A percentile compares a stretch with the other conserved stretches of the same genome.
phyloP scores from a whole-genome alignment of 2,113 vertebrate genomes.

The Oryzias melastigma region DNA sequence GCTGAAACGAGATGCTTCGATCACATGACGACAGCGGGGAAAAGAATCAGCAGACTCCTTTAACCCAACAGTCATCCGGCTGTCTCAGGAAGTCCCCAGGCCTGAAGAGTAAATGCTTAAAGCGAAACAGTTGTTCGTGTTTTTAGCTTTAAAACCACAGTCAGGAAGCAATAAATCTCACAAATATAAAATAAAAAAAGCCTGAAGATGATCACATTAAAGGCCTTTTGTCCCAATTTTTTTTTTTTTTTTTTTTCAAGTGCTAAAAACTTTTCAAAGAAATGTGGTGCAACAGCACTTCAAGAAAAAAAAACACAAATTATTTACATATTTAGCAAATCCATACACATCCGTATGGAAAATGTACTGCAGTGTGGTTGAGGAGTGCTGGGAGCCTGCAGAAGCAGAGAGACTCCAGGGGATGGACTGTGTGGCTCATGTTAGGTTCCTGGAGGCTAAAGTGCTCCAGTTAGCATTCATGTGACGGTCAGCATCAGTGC shows the following conservation, averaged over 20 bases:
- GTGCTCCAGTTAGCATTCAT: constrained; percentile 44
- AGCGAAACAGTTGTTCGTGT: background rate
- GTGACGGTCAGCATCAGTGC: constrained; percentile 40
- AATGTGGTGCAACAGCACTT: constrained; percentile 22
- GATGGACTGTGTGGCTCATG: constrained; percentile 16
- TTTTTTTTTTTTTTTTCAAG: constrained; percentile 42
- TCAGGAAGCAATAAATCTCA: constrained; percentile 17
- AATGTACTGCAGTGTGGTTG: constrained; percentile 6
- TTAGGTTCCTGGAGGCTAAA: constrained; percentile 23
- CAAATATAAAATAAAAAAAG: constrained; percentile 16
- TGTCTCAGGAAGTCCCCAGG: background rate
- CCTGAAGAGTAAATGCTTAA: constrained; percentile 2
- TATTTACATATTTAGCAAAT: constrained; percentile 42
- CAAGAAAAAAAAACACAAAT: constrained; percentile 38
- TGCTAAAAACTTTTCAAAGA: constrained; percentile 51
- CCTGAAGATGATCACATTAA: constrained; percentile 43
- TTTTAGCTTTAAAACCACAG: constrained; percentile 19
- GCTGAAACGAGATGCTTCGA: constrained; percentile 24
- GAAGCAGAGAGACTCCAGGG: constrained; percentile 27
- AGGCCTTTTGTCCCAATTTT: constrained; percentile 39
- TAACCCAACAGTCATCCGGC: constrained; percentile 37
- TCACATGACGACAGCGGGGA: constrained; percentile 29
- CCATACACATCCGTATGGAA: constrained; percentile 19
- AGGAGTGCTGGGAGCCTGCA: constrained; percentile 44
- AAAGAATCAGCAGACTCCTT: constrained; percentile 15